Percentiles rank a stretch among this genome's conserved stretches.
Evolutionary conservation across 1,140 invertebrate species (phyloP).

Genomic region (Pseudachorutes palmiensis): DNA sequence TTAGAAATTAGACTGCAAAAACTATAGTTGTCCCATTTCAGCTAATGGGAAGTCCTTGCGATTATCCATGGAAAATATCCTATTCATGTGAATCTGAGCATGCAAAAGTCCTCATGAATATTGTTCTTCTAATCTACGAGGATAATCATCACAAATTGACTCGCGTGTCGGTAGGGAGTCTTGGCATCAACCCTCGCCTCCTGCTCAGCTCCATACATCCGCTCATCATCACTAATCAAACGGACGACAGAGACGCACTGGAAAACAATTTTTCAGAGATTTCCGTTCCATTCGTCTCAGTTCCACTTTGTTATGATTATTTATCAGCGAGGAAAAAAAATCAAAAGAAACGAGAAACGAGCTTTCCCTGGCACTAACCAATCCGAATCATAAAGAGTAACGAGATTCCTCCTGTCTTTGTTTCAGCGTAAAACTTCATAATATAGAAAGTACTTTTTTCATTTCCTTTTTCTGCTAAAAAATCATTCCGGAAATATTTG

Average conservation of each 20-base stretch:
- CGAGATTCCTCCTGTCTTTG: too few species aligned
- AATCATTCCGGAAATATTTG: too few species aligned
- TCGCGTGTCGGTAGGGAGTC: constrained; percentile 30
- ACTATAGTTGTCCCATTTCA: not conserved
- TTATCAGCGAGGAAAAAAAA: too few species aligned
- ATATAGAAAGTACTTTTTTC: too few species aligned
- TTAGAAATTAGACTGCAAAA: not conserved
- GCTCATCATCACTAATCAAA: not conserved
- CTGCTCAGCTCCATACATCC: not conserved
- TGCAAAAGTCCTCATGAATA: constrained; percentile 11
- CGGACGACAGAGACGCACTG: not conserved
- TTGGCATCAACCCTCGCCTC: not conserved
- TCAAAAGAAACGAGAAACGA: too few species aligned
- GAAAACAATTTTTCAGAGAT: constrained; percentile 4
- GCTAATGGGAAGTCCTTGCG: not conserved
- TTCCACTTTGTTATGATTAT: not conserved
- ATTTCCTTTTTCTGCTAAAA: too few species aligned
- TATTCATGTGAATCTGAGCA: not conserved
- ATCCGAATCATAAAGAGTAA: too few species aligned
- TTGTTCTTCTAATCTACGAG: constrained; percentile 29
- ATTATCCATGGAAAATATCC: constrained; percentile 1
- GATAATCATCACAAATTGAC: constrained; percentile 31
- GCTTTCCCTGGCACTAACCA: too few species aligned
- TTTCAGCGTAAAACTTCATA: too few species aligned
- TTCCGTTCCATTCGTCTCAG: not conserved